These are phyloP conservation scores for Cataglyphis albicans DNA, from an alignment of 2,888 invertebrate genomes.

Conservation along the genomic window DNA sequence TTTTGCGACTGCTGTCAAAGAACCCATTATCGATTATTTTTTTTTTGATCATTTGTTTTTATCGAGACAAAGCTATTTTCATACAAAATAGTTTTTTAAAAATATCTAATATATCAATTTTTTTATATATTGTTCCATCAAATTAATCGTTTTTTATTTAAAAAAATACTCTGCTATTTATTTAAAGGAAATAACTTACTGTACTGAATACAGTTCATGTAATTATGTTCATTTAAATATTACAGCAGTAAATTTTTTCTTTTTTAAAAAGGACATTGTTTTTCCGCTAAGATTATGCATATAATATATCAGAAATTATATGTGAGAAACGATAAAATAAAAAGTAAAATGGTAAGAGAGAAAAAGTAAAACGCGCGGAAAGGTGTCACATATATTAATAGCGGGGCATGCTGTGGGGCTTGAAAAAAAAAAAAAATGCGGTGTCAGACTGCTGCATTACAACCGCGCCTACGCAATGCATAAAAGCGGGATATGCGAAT, in stretches of 20 bases:
- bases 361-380: constrained; percentile 3
- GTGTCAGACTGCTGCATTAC: neutral
- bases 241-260: neutral
- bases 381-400: constrained; percentile 20
- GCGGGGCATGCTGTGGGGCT: neutral
- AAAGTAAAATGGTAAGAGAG: neutral
- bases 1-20: constrained; percentile 5
- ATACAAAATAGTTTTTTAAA: neutral
- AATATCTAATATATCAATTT: neutral
- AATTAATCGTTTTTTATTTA: neutral
- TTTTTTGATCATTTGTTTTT: constrained; percentile 21
- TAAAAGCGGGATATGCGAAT: constrained; percentile 7
- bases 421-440: constrained; percentile 18
- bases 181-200: neutral
- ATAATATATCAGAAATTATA: neutral
- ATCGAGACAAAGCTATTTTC: constrained; percentile 14
- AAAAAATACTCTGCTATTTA: neutral
- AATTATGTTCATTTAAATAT: neutral
- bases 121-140: neutral
- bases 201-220: neutral
- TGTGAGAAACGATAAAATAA: neutral
- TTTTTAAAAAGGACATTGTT: neutral
- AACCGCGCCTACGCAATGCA: constrained; percentile 31
- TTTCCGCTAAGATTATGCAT: neutral
- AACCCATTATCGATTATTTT: constrained; percentile 47